Percentiles rank a stretch among this genome's conserved stretches.
Evolutionary conservation across 2,113 vertebrate species (phyloP).

Genomic region (Daphoenositta chrysoptera): DNA sequence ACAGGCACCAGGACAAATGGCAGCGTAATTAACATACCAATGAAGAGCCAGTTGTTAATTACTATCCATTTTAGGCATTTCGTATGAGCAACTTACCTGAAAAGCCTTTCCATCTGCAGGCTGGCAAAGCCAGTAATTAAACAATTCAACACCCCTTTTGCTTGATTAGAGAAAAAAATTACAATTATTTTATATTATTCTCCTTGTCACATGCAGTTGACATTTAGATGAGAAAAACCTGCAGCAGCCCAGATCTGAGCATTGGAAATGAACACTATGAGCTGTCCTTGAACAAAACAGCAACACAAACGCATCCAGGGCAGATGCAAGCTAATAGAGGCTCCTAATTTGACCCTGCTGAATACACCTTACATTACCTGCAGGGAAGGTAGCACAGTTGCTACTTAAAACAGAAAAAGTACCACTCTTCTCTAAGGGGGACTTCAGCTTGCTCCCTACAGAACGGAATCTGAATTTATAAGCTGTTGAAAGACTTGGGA

Average conservation of each 20-base stretch:
- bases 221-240: slow-evolving; percentile 11
- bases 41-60: slow-evolving; percentile 37
- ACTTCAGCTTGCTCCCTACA: background rate
- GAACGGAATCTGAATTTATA: background rate
- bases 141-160: slow-evolving; percentile 29
- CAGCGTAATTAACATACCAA: slow-evolving; percentile 36
- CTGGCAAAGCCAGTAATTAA: slow-evolving; percentile 52
- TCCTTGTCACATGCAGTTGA: slow-evolving; percentile 14
- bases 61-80: slow-evolving; percentile 23
- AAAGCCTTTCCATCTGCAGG: slow-evolving; percentile 32
- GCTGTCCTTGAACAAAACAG: background rate
- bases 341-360: background rate
- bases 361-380: background rate
- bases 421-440: background rate
- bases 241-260: background rate
- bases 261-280: background rate
- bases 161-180: slow-evolving; percentile 43
- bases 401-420: background rate
- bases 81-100: slow-evolving; percentile 50
- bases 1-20: slow-evolving; percentile 24
- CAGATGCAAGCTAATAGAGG: background rate
- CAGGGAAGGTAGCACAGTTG: background rate
- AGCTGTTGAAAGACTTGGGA: background rate
- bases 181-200: slow-evolving; percentile 35
- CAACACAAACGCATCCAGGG: background rate